phyloP scores from a whole-genome alignment of 1,140 invertebrate species.

The Centruroides sculpturatus region DNA sequence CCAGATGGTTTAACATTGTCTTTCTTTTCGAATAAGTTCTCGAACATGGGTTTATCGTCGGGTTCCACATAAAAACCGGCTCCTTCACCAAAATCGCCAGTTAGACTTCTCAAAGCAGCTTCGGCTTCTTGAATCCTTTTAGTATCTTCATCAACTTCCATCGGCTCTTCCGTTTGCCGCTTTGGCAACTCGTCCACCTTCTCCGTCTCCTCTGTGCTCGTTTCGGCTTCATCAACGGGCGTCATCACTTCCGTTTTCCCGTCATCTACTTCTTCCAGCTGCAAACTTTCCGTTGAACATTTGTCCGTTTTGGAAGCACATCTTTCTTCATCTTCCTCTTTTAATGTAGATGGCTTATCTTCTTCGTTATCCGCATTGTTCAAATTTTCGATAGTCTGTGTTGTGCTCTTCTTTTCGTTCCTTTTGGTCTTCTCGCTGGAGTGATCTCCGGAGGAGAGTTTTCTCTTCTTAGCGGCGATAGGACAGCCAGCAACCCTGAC shows the following conservation, averaged over 20 bases:
- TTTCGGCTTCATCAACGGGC: not conserved
- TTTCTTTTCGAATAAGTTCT: conserved; percentile 71
- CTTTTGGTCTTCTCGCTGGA: conserved; percentile 7
- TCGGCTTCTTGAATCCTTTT: conserved; percentile 70
- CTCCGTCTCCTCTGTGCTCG: not conserved
- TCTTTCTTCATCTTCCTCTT: too few relatives aligned
- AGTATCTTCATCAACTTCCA: conserved; percentile 47
- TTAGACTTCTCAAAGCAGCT: conserved; percentile 62
- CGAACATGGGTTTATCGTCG: conserved; percentile 60
- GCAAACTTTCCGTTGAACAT: too few relatives aligned
- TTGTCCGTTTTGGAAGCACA: too few relatives aligned
- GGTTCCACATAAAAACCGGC: conserved; percentile 5
- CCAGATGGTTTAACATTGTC: conserved; percentile 1
- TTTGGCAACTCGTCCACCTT: not conserved
- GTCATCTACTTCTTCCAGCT: too few relatives aligned
- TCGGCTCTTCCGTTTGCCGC: conserved; percentile 2
- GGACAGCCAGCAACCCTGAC: conserved; percentile 22
- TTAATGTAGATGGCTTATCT: too few relatives aligned
- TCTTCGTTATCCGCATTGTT: too few relatives aligned
- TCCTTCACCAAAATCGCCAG: conserved; percentile 33
- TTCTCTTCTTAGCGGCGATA: conserved; percentile 20
- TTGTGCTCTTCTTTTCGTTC: conserved; percentile 2
- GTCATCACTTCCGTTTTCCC: too few relatives aligned
- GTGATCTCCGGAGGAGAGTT: conserved; percentile 9
- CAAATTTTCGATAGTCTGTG: too few relatives aligned